Conservation (phyloP, 2,797 vertebrate genomes). For the Loris lydekkerianus region DNA sequence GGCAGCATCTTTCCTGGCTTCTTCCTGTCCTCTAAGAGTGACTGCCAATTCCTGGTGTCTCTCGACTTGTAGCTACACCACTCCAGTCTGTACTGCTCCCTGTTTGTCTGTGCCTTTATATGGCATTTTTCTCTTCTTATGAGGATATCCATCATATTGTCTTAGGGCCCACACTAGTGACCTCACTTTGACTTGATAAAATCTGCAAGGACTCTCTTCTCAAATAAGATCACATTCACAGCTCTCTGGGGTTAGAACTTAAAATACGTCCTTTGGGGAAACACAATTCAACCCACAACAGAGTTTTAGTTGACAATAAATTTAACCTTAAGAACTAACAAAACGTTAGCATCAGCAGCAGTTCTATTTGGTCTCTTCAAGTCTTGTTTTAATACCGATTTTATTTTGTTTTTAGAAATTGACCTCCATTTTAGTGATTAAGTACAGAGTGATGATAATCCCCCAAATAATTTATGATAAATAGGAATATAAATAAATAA, state of each 20-base stretch:
- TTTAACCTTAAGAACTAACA: neutral
- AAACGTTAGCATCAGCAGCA: neutral
- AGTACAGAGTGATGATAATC: neutral
- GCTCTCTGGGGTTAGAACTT: neutral
- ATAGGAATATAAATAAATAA: neutral
- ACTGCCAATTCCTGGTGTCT: neutral
- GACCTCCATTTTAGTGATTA: neutral
- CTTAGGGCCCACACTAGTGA: neutral
- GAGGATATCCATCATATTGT: neutral
- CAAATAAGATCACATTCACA: neutral
- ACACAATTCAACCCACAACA: neutral
- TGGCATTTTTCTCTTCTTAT: neutral
- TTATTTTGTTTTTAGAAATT: slow-evolving; percentile 56
- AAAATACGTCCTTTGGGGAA: neutral
- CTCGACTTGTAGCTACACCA: neutral
- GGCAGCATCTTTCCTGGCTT: neutral
- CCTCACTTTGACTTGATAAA: neutral
- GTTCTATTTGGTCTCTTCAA: slow-evolving; percentile 38
- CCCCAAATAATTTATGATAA: slow-evolving; percentile 1
- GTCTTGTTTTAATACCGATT: slow-evolving; percentile 17
- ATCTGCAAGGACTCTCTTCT: slow-evolving; percentile 9
- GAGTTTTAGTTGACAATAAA: neutral
- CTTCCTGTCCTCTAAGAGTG: neutral
- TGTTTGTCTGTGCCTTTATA: neutral
- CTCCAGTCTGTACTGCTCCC: neutral